These are phyloP conservation scores for Capromys pilorides DNA, from an alignment of 2,797 vertebrate genomes.

Conservation along the genomic window DNA sequence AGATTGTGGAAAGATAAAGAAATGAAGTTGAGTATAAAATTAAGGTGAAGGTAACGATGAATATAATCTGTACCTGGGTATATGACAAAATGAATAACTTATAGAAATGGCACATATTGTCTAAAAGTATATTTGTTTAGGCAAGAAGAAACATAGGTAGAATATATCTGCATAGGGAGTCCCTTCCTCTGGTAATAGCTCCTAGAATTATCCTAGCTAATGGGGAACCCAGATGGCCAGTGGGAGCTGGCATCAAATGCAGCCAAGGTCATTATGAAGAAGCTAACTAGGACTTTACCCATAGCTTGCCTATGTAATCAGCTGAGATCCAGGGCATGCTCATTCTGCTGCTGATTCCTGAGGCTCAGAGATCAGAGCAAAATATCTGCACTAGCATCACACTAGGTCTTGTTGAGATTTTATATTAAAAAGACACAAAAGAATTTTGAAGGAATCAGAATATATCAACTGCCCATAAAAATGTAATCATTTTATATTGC, in stretches of 20 bases:
- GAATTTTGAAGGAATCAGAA: neutral
- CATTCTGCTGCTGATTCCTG: neutral
- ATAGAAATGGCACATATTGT: neutral
- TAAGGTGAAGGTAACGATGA: neutral
- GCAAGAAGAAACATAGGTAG: neutral
- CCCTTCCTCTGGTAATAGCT: neutral
- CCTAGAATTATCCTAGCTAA: neutral
- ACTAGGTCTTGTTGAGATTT: neutral
- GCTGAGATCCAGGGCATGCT: neutral
- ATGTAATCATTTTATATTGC: neutral
- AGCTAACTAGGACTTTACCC: neutral
- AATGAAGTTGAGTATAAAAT: neutral
- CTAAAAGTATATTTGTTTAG: neutral
- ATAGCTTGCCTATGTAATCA: neutral
- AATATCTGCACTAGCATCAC: neutral
- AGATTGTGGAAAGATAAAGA: neutral
- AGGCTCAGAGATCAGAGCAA: neutral
- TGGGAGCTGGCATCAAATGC: rapidly evolving
- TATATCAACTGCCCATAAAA: neutral
- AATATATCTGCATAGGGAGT: neutral
- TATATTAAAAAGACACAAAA: neutral
- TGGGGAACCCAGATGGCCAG: neutral
- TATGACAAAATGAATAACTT: neutral
- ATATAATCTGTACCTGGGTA: neutral
- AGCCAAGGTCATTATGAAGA: neutral